Evolutionary conservation across 2,797 vertebrate species (phyloP).

Genomic region (Leptodactylus fallax): DNA sequence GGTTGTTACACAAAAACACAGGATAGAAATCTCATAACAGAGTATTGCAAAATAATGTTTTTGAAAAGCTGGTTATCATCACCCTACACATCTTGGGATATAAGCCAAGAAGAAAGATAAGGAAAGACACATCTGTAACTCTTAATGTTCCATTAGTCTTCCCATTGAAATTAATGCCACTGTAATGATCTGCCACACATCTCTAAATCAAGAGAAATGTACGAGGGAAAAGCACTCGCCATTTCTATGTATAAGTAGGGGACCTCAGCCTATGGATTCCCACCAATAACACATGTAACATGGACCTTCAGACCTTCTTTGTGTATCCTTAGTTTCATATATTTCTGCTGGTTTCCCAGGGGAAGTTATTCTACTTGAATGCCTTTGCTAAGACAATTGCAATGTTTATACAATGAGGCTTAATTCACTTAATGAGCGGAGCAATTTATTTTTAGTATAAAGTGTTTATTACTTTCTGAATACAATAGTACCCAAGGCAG

Average conservation of each 20-base stretch:
- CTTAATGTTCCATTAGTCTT: no score
- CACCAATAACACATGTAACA: neutral
- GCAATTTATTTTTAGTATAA: slow-evolving; percentile 5
- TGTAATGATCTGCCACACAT: no score
- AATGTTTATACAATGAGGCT: slow-evolving; percentile 28
- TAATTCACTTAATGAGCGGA: slow-evolving; percentile 13
- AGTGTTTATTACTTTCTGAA: slow-evolving; percentile 4
- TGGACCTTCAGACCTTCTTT: neutral
- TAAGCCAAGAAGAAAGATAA: no score
- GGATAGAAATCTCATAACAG: no score
- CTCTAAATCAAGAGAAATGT: no score
- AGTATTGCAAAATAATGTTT: no score
- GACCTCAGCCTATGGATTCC: neutral
- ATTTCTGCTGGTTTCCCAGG: neutral
- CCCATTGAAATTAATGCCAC: no score
- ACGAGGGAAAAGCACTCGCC: neutral
- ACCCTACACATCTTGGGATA: no score
- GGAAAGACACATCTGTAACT: no score
- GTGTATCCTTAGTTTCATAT: neutral
- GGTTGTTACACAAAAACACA: no score
- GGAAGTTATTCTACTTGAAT: neutral
- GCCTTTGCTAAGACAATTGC: neutral
- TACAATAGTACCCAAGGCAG: slow-evolving; percentile 7
- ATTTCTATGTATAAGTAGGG: neutral
- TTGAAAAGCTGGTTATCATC: no score